Conservation (phyloP, 2,888 invertebrate species). For the Dryadula phaetusa region DNA sequence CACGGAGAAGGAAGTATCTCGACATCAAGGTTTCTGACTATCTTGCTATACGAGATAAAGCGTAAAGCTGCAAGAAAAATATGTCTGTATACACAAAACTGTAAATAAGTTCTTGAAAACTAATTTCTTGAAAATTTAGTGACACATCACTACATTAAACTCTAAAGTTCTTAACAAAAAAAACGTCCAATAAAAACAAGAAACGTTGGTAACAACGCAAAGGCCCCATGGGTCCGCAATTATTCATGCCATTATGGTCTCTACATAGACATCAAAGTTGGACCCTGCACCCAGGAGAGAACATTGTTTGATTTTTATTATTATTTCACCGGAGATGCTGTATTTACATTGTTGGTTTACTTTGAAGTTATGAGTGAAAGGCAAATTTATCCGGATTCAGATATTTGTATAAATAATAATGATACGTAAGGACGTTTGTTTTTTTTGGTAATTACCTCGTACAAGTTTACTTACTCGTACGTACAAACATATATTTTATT, state of each 20-base stretch:
- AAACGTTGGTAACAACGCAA: not conserved
- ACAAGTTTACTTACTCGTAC: not conserved
- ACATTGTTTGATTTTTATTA: constrained; percentile 51
- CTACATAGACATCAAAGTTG: constrained; percentile 63
- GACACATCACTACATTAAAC: not conserved
- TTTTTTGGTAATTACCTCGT: constrained; percentile 7
- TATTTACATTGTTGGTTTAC: constrained; percentile 43
- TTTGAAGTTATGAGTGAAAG: constrained; percentile 42
- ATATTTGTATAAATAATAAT: constrained; percentile 26
- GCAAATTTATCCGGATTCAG: constrained; percentile 35
- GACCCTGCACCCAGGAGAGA: constrained; percentile 49
- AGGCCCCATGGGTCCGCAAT: constrained; percentile 58
- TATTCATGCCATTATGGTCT: constrained; percentile 57
- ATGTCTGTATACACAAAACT: no score
- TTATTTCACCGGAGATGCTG: constrained; percentile 44
- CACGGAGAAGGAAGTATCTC: no score
- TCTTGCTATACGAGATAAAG: no score
- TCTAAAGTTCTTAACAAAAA: not conserved
- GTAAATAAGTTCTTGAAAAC: no score
- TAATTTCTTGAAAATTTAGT: no score
- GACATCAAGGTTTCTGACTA: no score
- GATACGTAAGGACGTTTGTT: constrained; percentile 8
- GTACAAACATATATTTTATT: not conserved
- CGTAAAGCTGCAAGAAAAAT: no score
- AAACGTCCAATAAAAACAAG: not conserved